Evolutionary conservation across 2,113 vertebrate genomes (phyloP).

Genomic region (Dendrocopos noguchii): DNA sequence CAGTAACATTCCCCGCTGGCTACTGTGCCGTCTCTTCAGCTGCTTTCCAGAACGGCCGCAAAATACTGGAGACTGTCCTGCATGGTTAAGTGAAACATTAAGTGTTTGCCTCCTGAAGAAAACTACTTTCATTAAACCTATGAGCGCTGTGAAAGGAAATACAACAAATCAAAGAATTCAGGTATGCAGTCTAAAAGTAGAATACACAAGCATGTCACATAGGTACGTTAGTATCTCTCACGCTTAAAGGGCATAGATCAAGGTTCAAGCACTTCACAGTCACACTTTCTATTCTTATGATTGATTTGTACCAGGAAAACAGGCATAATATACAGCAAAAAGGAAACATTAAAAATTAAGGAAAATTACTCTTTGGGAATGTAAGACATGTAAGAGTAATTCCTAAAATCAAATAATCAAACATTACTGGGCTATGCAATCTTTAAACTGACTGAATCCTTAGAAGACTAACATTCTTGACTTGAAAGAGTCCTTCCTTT

Average conservation of each 20-base stretch:
- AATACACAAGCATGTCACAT: neutral
- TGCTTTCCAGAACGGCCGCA: constrained; percentile 96
- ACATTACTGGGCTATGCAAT: neutral
- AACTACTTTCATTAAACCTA: neutral
- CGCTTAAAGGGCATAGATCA: rapidly evolving
- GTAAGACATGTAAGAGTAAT: neutral
- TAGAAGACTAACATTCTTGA: neutral
- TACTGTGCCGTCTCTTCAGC: constrained; percentile 89
- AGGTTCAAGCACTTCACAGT: neutral
- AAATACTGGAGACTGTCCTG: constrained; percentile 90
- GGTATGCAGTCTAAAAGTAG: neutral
- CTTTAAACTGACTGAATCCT: neutral
- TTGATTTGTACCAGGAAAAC: neutral
- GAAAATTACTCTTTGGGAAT: neutral
- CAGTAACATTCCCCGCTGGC: constrained; percentile 91
- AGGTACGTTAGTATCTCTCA: rapidly evolving
- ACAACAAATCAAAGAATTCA: neutral
- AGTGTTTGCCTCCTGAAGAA: neutral
- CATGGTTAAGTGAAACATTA: neutral
- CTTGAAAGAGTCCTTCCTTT: neutral
- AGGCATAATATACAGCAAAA: neutral
- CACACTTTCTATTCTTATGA: neutral
- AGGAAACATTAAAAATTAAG: neutral
- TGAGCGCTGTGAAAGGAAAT: neutral
- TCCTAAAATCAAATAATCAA: neutral